phyloP scores from a whole-genome alignment of 1,140 invertebrate genomes.

The Oryctes rhinoceros region DNA sequence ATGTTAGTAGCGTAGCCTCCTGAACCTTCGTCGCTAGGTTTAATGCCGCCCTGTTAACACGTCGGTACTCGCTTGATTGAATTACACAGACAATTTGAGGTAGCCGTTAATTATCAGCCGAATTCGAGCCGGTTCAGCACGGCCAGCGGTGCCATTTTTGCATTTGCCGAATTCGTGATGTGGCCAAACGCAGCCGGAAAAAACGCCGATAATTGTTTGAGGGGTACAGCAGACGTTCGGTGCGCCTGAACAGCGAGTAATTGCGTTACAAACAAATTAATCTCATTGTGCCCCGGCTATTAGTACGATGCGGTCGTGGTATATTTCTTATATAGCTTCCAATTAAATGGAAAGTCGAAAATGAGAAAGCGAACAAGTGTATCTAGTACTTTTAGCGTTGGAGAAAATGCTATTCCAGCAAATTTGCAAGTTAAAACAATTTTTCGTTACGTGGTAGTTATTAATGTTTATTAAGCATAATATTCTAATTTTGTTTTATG shows the following conservation, averaged over 20 bases:
- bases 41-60: conserved; percentile 42
- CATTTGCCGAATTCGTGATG: conserved; percentile 9
- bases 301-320: not conserved
- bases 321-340: not conserved
- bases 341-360: not conserved
- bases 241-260: conserved; percentile 1
- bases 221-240: not conserved
- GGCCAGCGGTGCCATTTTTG: conserved; percentile 40
- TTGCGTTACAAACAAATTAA: conserved; percentile 34
- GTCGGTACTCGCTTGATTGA: conserved; percentile 42
- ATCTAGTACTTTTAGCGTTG: too few species aligned
- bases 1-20: not conserved
- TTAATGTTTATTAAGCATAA: too few species aligned
- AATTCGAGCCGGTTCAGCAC: conserved; percentile 26
- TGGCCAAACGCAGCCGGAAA: not conserved
- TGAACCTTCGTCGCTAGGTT: conserved; percentile 2
- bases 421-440: too few species aligned
- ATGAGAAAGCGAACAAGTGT: not conserved
- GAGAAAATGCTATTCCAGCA: too few species aligned
- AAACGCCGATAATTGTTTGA: conserved; percentile 22
- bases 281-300: conserved; percentile 27
- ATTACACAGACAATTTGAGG: conserved; percentile 45
- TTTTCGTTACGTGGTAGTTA: too few species aligned
- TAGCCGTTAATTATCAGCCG: conserved; percentile 41
- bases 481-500: too few species aligned